phyloP scores from a whole-genome alignment of 2,797 vertebrate genomes.

The Loris lydekkerianus region DNA sequence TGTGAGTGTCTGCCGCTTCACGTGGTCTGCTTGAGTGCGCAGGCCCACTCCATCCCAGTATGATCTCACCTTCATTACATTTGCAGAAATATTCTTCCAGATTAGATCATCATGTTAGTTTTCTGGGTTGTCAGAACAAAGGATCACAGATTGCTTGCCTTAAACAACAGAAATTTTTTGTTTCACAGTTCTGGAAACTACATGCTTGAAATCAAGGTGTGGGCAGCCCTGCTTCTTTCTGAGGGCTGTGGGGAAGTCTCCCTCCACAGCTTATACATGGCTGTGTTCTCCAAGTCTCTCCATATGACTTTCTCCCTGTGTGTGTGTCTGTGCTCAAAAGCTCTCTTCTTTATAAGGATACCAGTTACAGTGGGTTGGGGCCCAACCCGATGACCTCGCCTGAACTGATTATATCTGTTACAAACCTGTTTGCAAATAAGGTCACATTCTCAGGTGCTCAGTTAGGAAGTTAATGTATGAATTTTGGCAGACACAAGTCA shows the following conservation, averaged over 20 bases:
- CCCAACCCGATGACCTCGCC: neutral
- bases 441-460: neutral
- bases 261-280: neutral
- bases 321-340: neutral
- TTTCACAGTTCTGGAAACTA: neutral
- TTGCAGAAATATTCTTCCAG: conserved; percentile 1
- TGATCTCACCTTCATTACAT: neutral
- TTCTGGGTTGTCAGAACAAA: neutral
- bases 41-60: neutral
- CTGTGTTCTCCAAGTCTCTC: neutral
- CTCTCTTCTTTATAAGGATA: neutral
- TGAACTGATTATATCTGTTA: neutral
- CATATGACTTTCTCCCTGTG: neutral
- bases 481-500: neutral
- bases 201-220: neutral
- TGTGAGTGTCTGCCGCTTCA: neutral
- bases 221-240: neutral
- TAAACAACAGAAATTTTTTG: neutral
- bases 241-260: neutral
- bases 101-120: neutral
- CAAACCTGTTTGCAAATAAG: neutral
- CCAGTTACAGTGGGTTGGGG: neutral
- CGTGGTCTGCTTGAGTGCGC: neutral
- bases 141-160: neutral
- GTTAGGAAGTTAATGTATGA: neutral